Conservation (phyloP, 2,888 invertebrate genomes). For the Cinara cedri region DNA sequence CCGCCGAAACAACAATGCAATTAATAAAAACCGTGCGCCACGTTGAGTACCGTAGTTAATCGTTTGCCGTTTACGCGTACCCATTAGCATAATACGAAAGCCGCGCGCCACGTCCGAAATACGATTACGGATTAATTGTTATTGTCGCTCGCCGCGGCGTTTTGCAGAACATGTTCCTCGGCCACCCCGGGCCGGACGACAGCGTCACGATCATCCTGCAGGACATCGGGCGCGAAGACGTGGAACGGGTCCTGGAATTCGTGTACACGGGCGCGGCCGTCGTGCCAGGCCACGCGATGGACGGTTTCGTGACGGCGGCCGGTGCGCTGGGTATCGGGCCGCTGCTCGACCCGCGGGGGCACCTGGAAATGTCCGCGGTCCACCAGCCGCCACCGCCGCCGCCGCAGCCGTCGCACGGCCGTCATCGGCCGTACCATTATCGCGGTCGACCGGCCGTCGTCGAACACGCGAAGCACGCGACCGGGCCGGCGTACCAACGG, state of each 20-base stretch:
- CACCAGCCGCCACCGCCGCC: background rate
- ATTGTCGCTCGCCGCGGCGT: too few relatives aligned
- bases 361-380: slow-evolving; percentile 33
- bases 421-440: background rate
- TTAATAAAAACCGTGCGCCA: too few relatives aligned
- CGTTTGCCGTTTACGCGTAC: too few relatives aligned
- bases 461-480: too few relatives aligned
- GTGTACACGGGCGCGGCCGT: slow-evolving; percentile 73
- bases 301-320: slow-evolving; percentile 69
- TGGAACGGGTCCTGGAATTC: slow-evolving; percentile 72
- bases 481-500: too few relatives aligned
- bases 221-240: slow-evolving; percentile 70
- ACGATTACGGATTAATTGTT: too few relatives aligned
- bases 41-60: too few relatives aligned
- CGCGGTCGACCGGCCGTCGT: slow-evolving; percentile 1
- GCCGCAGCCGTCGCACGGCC: background rate
- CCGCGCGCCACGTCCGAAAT: too few relatives aligned
- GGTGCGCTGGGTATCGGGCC: slow-evolving; percentile 59
- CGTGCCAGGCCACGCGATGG: slow-evolving; percentile 68
- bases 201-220: slow-evolving; percentile 70
- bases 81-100: too few relatives aligned
- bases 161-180: slow-evolving; percentile 56
- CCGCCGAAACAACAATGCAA: too few relatives aligned
- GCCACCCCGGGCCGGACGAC: slow-evolving; percentile 63
- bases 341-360: slow-evolving; percentile 33